A percentile compares a stretch with the other conserved stretches of the same genome.
Conservation (phyloP, 2,888 invertebrate genomes). For the Drosophila suboccidentalis region DNA sequence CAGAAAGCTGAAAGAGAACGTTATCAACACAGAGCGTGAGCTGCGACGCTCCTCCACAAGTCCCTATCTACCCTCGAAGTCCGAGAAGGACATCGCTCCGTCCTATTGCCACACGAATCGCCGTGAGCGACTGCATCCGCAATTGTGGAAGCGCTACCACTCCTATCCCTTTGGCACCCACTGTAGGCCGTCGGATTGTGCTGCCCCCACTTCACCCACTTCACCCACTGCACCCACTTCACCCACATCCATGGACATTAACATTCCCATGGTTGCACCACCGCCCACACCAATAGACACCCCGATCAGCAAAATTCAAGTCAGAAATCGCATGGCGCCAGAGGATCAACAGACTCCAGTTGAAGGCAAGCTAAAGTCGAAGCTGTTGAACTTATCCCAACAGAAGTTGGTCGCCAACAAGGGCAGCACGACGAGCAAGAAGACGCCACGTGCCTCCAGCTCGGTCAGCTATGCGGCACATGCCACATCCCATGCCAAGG, state of each 20-base stretch:
- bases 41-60: conserved; percentile 39
- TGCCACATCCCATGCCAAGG: conserved; percentile 41
- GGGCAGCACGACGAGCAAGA: not conserved
- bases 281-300: not conserved
- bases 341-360: conserved; percentile 7
- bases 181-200: not conserved
- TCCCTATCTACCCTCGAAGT: conserved; percentile 17
- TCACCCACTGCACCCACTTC: conserved; percentile 8
- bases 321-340: conserved; percentile 22
- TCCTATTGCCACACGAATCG: not conserved
- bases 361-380: not conserved
- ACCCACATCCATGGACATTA: not conserved
- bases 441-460: not conserved
- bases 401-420: conserved; percentile 2
- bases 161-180: conserved; percentile 25
- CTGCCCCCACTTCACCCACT: not conserved
- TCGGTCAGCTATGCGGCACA: conserved; percentile 35
- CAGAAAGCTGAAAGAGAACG: conserved; percentile 1
- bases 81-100: not conserved
- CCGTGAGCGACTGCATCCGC: conserved; percentile 17
- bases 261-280: not conserved
- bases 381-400: not conserved
- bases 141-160: conserved; percentile 38
- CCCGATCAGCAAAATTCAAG: conserved; percentile 7
- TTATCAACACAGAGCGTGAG: conserved; percentile 2